Base-by-base conservation (phyloP, 2,888 invertebrate species). In the Monopis laevigella region DNA sequence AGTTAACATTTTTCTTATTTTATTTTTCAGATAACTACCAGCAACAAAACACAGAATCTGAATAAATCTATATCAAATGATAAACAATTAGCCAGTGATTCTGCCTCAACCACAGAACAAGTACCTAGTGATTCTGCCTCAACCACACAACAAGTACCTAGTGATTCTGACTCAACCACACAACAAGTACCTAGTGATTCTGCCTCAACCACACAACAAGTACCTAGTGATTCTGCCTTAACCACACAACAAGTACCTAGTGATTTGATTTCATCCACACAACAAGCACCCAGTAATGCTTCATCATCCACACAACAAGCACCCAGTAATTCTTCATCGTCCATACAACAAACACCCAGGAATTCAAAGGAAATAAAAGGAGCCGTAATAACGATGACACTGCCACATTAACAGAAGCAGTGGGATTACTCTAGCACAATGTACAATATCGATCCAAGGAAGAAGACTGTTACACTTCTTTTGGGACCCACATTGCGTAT, bases 391-490 rank as follows among this genome's bases (percentile, higher is more conserved):
- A 46, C 40, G 44, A 45, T 46, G 48, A 43, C 41, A 30, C 17
- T 40, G 40, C 18, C 27, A 30, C 18, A 18, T 40, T 21, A 38
- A 12, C 18, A 44, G 38, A 46, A 45, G 44, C 48, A 48, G 44
- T 45, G 40, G 39, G 45, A 48, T 45, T 46, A 45, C 46, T 45
- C 46, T 45, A 48, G 45, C 48, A 46, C 45, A 45, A 43, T 46
- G 45, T 45, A 45, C 45, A 45, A 45, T 46, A 45, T 48, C 46
- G 44, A 45, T 44, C 46, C 45, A 45, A 48, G 45, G 43, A 45
- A 45, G 47, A n/a, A n/a, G n/a, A 45, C 43, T 43, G 40, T 44
- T 45, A 45, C 44, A 45, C 44, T 45, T 44, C 46, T 46, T 46
- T 41, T 46, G 48, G 47, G 35, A 43, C 41, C 43, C 46, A 46